Evolutionary conservation across 1,140 invertebrate species (phyloP).

Genomic region (Capitella teleta): DNA sequence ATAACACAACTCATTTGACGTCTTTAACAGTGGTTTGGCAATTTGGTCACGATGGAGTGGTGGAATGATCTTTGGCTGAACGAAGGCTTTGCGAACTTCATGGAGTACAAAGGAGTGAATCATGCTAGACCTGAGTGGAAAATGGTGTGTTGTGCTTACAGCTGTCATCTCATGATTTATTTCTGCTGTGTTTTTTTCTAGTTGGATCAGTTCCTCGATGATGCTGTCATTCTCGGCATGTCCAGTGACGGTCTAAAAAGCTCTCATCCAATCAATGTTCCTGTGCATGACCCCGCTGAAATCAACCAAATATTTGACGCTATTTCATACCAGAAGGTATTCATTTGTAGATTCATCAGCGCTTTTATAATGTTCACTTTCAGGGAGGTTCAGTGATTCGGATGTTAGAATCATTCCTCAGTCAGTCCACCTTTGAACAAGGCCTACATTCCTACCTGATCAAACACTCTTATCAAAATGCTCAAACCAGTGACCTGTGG

Average conservation of each 20-base stretch:
- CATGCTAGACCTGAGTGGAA: slow-evolving; percentile 70
- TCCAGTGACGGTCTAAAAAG: slow-evolving; percentile 20
- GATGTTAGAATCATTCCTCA: slow-evolving; percentile 27
- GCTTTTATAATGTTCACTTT: too few species aligned
- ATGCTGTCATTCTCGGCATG: neutral
- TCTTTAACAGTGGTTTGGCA: slow-evolving; percentile 67
- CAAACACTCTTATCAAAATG: slow-evolving; percentile 26
- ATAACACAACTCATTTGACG: slow-evolving; percentile 3
- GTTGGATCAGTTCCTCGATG: neutral
- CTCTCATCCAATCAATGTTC: slow-evolving; percentile 26
- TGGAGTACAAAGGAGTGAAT: slow-evolving; percentile 53
- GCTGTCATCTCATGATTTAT: too few species aligned
- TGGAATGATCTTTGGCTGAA: slow-evolving; percentile 82
- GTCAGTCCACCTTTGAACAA: slow-evolving; percentile 20
- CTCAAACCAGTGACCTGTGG: slow-evolving; percentile 31
- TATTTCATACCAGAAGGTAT: slow-evolving; percentile 30
- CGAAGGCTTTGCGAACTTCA: slow-evolving; percentile 73
- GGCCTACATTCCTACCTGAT: slow-evolving; percentile 26
- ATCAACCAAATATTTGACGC: slow-evolving; percentile 29
- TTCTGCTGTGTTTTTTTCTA: slow-evolving; percentile 2
- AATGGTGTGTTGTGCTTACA: slow-evolving; percentile 39
- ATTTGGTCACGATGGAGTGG: slow-evolving; percentile 75
- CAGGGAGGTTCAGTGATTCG: slow-evolving; percentile 71
- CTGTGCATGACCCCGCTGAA: slow-evolving; percentile 22
- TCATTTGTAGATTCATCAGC: too few species aligned